These are phyloP conservation scores for Lasiommata megera DNA, from an alignment of 2,888 invertebrate species.

Conservation along the genomic window DNA sequence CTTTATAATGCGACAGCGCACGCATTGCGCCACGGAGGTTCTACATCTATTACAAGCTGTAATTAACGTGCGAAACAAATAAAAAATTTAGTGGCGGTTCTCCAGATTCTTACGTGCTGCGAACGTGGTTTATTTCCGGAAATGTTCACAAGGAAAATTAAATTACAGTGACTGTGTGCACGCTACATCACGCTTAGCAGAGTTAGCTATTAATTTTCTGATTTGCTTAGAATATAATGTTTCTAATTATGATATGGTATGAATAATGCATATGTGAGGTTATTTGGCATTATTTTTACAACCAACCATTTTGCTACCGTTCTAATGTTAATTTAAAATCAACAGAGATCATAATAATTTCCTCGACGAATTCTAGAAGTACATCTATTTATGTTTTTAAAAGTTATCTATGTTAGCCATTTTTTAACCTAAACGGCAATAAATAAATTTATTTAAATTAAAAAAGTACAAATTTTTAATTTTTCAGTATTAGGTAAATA, in stretches of 20 bases:
- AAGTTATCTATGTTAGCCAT: too few relatives aligned
- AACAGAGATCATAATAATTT: too few relatives aligned
- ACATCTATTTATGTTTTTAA: too few relatives aligned
- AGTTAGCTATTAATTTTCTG: constrained; percentile 2
- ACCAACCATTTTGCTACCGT: too few relatives aligned
- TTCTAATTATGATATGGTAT: not conserved
- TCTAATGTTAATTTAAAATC: too few relatives aligned
- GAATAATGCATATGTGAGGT: not conserved
- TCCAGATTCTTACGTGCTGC: constrained; percentile 29
- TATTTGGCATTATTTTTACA: not conserved
- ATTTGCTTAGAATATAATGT: constrained; percentile 2
- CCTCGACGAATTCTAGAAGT: too few relatives aligned
- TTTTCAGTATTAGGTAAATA: too few relatives aligned
- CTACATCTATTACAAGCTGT: constrained; percentile 29
- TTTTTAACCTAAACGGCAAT: too few relatives aligned
- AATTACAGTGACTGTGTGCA: constrained; percentile 57
- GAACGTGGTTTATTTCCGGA: constrained; percentile 40
- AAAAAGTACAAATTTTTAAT: too few relatives aligned
- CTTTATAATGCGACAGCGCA: too few relatives aligned
- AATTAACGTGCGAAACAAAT: constrained; percentile 34
- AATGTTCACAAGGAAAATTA: constrained; percentile 53
- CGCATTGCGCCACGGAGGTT: too few relatives aligned
- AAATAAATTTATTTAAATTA: too few relatives aligned
- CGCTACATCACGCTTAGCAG: constrained; percentile 28
- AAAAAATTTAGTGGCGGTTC: constrained; percentile 40